Conservation (phyloP, 2,113 vertebrate species). For the Leucopsar rothschildi region DNA sequence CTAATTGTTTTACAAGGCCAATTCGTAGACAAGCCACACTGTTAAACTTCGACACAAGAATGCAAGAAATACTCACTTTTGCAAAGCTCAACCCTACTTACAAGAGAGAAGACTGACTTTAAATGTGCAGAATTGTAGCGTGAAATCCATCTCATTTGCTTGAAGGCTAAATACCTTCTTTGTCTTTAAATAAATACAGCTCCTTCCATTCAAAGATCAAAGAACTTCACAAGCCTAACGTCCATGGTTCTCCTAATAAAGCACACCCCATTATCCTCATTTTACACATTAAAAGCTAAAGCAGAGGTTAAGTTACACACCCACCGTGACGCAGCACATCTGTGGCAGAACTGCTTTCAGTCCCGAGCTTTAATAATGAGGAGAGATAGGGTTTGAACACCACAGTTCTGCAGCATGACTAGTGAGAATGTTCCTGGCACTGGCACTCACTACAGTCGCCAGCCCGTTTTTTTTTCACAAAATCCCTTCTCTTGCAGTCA, state of each 20-base stretch:
- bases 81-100: neutral
- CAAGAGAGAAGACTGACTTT: neutral
- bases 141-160: neutral
- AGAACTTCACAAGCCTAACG: neutral
- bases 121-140: neutral
- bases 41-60: conserved; percentile 22
- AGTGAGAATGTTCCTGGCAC: conserved; percentile 41
- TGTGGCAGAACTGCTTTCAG: neutral
- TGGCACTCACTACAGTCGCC: accelerated
- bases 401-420: conserved; percentile 34
- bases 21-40: conserved; percentile 5
- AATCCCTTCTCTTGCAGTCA: neutral
- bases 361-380: neutral
- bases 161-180: neutral
- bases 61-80: neutral
- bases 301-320: neutral
- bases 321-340: neutral
- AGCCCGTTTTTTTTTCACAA: neutral
- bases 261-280: neutral
- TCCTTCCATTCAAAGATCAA: neutral
- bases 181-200: conserved; percentile 9
- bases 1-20: conserved; percentile 57
- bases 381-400: neutral
- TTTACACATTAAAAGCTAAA: neutral
- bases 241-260: neutral